Evolutionary conservation across 2,888 invertebrate genomes (phyloP).

Genomic region (Alviniconcha strummeri): DNA sequence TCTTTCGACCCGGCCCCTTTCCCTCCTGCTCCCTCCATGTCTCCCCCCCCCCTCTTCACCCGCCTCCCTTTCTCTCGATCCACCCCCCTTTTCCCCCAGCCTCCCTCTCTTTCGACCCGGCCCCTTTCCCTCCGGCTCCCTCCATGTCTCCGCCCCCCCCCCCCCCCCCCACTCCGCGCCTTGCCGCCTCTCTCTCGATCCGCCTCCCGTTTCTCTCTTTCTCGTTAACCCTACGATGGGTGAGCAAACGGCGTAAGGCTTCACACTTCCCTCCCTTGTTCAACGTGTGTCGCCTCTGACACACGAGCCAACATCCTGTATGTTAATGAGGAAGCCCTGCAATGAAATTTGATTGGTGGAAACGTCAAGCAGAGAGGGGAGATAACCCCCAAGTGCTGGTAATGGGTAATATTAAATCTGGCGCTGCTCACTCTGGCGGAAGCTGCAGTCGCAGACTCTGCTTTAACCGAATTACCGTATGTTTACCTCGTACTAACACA

Average conservation of each 20-base stretch:
- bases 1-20: no score
- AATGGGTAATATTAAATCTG: slow-evolving; percentile 36
- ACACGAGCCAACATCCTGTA: slow-evolving; percentile 8
- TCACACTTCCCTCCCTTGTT: slow-evolving; percentile 26
- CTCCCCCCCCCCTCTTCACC: no score
- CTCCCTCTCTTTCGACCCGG: no score
- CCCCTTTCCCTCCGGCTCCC: no score
- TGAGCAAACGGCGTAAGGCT: slow-evolving; percentile 27
- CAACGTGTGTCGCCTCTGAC: slow-evolving; percentile 7
- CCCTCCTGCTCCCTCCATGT: no score
- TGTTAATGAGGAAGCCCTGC: slow-evolving; percentile 26
- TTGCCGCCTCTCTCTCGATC: background rate
- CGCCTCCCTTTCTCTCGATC: no score
- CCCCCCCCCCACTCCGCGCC: no score
- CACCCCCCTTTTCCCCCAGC: no score
- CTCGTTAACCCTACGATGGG: slow-evolving; percentile 12
- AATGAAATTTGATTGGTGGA: slow-evolving; percentile 31
- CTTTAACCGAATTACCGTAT: background rate
- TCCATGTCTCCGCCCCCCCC: no score
- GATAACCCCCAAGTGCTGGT: slow-evolving; percentile 31
- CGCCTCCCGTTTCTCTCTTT: background rate
- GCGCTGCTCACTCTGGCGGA: background rate
- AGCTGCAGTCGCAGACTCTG: background rate
- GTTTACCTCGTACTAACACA: no score
- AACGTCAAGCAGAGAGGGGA: slow-evolving; percentile 8